These are phyloP conservation scores for Pseudanteris insignis DNA, from an alignment of 2,888 invertebrate species.

Conservation along the genomic window DNA sequence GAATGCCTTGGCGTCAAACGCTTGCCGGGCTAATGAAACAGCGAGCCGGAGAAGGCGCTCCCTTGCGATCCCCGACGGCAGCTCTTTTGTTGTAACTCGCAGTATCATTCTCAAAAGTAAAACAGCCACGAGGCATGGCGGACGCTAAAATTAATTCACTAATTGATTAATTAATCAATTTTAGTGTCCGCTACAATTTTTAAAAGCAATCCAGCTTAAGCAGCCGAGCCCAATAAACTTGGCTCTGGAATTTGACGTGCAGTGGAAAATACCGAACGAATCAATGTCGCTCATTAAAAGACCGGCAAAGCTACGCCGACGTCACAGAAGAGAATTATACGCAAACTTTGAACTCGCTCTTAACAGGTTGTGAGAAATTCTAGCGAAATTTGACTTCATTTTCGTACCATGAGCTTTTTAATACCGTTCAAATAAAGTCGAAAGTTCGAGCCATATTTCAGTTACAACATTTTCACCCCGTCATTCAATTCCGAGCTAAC, in stretches of 20 bases:
- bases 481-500: too few species aligned
- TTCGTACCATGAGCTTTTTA: too few species aligned
- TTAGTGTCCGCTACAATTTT: slow-evolving; percentile 70
- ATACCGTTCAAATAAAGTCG: too few species aligned
- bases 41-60: slow-evolving; percentile 30
- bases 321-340: slow-evolving; percentile 69
- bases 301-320: slow-evolving; percentile 53
- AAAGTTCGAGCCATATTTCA: slow-evolving; percentile 11
- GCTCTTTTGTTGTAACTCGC: slow-evolving; percentile 62
- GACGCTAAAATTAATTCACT: slow-evolving; percentile 5
- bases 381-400: slow-evolving; percentile 4
- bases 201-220: slow-evolving; percentile 70
- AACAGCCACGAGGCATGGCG: not conserved
- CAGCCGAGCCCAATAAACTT: slow-evolving; percentile 72
- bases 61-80: slow-evolving; percentile 66
- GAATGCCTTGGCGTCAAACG: slow-evolving; percentile 2
- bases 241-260: slow-evolving; percentile 71
- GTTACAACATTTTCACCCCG: too few species aligned
- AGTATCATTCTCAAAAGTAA: not conserved
- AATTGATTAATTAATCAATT: slow-evolving; percentile 16
- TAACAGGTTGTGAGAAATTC: slow-evolving; percentile 60
- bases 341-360: slow-evolving; percentile 66
- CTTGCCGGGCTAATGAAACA: slow-evolving; percentile 14
- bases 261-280: slow-evolving; percentile 65
- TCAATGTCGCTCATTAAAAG: slow-evolving; percentile 36